Evolutionary conservation across 2,113 vertebrate species (phyloP).

Genomic region (Apus apus): DNA sequence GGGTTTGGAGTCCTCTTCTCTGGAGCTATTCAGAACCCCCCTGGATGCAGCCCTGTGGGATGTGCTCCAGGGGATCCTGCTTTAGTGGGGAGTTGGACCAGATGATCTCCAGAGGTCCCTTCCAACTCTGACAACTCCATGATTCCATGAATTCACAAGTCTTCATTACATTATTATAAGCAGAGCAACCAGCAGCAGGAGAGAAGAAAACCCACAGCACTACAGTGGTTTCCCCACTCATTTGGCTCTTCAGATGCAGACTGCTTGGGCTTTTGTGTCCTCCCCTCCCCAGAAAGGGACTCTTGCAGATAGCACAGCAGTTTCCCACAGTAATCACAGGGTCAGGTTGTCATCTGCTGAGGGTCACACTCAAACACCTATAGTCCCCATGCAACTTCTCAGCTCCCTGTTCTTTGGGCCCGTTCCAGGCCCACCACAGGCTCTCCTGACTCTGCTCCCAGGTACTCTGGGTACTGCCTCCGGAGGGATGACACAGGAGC

Average conservation of each 20-base stretch:
- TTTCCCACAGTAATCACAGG: neutral
- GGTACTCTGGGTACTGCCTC: neutral
- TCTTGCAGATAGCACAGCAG: neutral
- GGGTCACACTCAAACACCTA: neutral
- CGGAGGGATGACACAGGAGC: neutral
- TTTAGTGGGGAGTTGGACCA: too few relatives aligned
- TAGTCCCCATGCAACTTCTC: rapidly evolving
- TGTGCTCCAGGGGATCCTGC: too few relatives aligned
- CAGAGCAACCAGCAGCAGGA: neutral
- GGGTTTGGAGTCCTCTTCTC: too few relatives aligned
- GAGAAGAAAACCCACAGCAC: neutral
- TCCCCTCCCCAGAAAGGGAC: neutral
- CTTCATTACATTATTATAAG: neutral
- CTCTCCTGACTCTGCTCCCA: neutral
- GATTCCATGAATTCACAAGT: neutral
- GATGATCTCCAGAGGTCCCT: too few relatives aligned
- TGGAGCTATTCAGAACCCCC: too few relatives aligned
- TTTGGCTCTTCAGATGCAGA: neutral
- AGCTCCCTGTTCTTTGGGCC: neutral
- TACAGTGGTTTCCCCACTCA: neutral
- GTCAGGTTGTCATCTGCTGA: neutral
- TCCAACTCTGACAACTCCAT: too few relatives aligned
- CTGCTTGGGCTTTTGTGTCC: neutral
- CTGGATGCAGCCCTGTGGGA: too few relatives aligned
- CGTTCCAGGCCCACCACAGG: neutral